Base-by-base conservation (phyloP, 2,113 vertebrate genomes). In the Regulus satrapa region DNA sequence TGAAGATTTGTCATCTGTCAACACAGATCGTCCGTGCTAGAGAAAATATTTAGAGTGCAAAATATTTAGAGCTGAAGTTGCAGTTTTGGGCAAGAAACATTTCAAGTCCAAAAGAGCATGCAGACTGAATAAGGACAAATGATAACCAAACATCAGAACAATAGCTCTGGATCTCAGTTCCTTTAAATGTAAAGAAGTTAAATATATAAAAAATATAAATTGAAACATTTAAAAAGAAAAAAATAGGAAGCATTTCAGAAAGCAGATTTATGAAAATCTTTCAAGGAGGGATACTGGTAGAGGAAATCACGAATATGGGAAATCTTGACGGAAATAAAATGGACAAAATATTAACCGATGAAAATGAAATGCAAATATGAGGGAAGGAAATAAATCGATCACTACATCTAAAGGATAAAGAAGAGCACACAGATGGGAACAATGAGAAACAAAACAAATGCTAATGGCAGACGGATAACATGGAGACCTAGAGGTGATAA, bases 351-450 rank as follows among this genome's bases (percentile, higher is more conserved):
- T 62, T 73, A 81, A 49, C 41, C 23, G 45, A 69, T 43, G 49
- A 49, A 92, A 92, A 76, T n/a, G 6, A 94, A 93, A 88, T 28
- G 38, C 56, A 67, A 94, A 86, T 80, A 76, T 18, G 18, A 88
- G 40, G 40, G 40, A 94, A 83, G 67, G 55, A 91, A 95, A 87
- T 64, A 72, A 94, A 89, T 45, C 25, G 58, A 89, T 75, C 18
- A 12, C 73, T 73, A 93, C 79, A 95, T 58, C 48, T 48, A 67
- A 93, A 54, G 36, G 56, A 92, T 81, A 78, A 93, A 77, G 92
- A 93, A 74, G n/a, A 96, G 62, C 41, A 71, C 51, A 89, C 34
- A 71, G 59, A 93, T 8, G 2, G 54, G 38, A 95, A 92, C 59
- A 76, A 85, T 26, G 71, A 73, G 69, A 79, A 96, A 72, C 24